Percentiles rank a stretch among this genome's conserved stretches.
These are phyloP conservation scores for Semotilus atromaculatus DNA, from an alignment of 2,797 vertebrate genomes.

Conservation along the genomic window DNA sequence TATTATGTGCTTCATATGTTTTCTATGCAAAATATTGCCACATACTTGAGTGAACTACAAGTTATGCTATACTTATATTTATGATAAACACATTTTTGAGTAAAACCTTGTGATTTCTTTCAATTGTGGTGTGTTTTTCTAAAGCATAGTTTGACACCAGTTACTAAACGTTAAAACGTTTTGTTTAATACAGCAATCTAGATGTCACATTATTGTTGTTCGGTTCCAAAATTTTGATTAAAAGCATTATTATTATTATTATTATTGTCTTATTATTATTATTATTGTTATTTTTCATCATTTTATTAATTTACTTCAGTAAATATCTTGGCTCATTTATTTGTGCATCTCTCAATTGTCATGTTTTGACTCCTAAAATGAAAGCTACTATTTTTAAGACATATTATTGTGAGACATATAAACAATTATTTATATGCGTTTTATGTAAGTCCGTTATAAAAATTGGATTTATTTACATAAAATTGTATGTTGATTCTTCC, in stretches of 20 bases:
- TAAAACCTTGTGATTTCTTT: not conserved
- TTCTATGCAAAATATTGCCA: not conserved
- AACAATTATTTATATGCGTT: not conserved
- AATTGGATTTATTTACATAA: not conserved
- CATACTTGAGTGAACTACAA: not conserved
- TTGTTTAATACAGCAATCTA: not conserved
- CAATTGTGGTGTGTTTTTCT: not conserved
- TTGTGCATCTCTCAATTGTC: not conserved
- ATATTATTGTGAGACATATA: not conserved
- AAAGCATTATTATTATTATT: not conserved
- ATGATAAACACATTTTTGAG: not conserved
- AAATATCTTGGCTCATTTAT: not conserved
- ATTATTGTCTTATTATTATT: too few species aligned
- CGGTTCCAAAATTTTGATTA: not conserved
- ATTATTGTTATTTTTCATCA: too few species aligned
- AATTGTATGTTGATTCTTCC: not conserved
- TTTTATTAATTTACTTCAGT: not conserved
- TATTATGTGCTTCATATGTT: not conserved
- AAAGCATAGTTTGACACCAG: not conserved
- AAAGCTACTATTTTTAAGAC: not conserved
- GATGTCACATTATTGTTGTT: too few species aligned
- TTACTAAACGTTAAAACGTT: not conserved
- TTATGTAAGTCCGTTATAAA: not conserved
- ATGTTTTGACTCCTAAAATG: not conserved
- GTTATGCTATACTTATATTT: not conserved